phyloP scores from a whole-genome alignment of 2,113 vertebrate species.

The Callionymus lyra region DNA sequence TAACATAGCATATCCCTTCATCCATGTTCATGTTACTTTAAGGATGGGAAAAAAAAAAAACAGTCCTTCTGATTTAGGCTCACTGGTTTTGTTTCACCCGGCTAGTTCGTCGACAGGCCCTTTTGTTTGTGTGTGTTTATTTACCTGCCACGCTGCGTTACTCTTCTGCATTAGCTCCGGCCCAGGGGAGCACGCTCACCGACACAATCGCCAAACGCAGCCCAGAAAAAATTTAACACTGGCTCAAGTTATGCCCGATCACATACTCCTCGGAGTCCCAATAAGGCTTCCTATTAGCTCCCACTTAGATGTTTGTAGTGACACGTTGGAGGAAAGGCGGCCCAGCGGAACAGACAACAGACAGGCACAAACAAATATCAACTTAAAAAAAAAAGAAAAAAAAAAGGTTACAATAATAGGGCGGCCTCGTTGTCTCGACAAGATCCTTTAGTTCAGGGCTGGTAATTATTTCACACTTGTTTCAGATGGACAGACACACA shows the following conservation, averaged over 20 bases:
- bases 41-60: no score
- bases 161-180: slow-evolving; percentile 21
- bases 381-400: slow-evolving; percentile 13
- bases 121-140: slow-evolving; percentile 27
- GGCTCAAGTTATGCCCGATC: slow-evolving; percentile 5
- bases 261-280: slow-evolving; percentile 25
- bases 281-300: slow-evolving; percentile 48
- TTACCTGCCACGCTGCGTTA: slow-evolving; percentile 42
- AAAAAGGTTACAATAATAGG: neutral
- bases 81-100: slow-evolving; percentile 43
- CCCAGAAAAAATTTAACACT: slow-evolving; percentile 19
- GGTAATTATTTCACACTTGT: no score
- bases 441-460: neutral
- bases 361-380: slow-evolving; percentile 57
- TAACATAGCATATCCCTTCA: no score
- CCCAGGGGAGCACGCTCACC: slow-evolving; percentile 30
- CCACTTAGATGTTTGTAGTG: slow-evolving; percentile 42
- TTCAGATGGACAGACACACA: no score
- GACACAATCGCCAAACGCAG: neutral
- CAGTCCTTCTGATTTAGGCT: no score
- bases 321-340: slow-evolving; percentile 48
- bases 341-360: slow-evolving; percentile 53
- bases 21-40: no score
- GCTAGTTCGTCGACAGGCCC: slow-evolving; percentile 37
- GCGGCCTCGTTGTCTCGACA: no score